phyloP scores from a whole-genome alignment of 1,140 invertebrate genomes.

The Bursaphelenchus mucronatus region DNA sequence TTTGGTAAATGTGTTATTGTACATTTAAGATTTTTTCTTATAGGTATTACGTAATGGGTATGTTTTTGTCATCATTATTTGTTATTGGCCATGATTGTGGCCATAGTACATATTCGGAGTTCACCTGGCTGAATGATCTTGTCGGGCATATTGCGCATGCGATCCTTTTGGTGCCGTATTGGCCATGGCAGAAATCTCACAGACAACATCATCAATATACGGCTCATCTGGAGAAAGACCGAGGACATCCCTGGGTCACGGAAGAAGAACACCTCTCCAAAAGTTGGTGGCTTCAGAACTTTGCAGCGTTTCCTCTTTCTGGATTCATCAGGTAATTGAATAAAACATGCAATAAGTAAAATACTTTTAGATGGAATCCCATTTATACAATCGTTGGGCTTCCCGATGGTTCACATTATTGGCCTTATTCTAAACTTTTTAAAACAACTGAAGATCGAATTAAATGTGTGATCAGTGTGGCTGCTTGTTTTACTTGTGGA shows the following conservation, averaged over 20 bases:
- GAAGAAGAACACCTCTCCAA: constrained; percentile 34
- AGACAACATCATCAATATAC: constrained; percentile 58
- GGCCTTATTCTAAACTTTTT: constrained; percentile 50
- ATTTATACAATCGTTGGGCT: constrained; percentile 55
- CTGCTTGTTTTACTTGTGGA: constrained; percentile 38
- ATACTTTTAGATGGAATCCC: constrained; percentile 52
- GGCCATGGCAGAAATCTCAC: constrained; percentile 53
- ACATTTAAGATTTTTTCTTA: constrained; percentile 15
- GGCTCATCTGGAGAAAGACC: constrained; percentile 51
- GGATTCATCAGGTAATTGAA: constrained; percentile 36
- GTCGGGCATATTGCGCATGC: constrained; percentile 56
- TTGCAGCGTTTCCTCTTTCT: constrained; percentile 52
- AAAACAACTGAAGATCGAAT: constrained; percentile 50
- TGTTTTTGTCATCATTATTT: constrained; percentile 62
- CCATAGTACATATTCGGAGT: constrained; percentile 62
- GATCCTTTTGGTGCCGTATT: constrained; percentile 36
- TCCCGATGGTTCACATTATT: constrained; percentile 58
- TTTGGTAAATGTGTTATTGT: constrained; percentile 28
- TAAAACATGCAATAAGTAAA: not conserved
- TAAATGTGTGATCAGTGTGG: constrained; percentile 48
- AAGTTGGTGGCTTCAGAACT: constrained; percentile 29
- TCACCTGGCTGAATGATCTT: constrained; percentile 54
- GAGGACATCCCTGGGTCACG: constrained; percentile 56
- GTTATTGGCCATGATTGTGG: constrained; percentile 64
- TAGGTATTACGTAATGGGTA: constrained; percentile 61